phyloP scores from a whole-genome alignment of 2,888 invertebrate species.

The Polyploca ridens region DNA sequence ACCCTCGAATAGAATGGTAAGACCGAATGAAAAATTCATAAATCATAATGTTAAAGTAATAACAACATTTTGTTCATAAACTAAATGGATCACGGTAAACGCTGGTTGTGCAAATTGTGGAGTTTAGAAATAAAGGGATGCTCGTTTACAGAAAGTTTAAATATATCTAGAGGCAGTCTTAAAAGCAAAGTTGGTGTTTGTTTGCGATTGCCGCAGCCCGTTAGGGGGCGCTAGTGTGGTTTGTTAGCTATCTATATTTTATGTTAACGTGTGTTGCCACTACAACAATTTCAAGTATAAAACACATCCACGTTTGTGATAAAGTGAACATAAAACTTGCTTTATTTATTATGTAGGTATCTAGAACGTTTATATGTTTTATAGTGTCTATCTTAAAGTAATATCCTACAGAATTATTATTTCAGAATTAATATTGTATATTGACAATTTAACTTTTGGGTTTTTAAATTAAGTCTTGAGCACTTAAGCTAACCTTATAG shows the following conservation, averaged over 20 bases:
- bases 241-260: background rate
- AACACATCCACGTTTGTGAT: too few relatives aligned
- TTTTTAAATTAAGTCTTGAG: slow-evolving; percentile 46
- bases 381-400: background rate
- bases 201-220: slow-evolving; percentile 42
- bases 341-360: background rate
- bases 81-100: slow-evolving; percentile 30
- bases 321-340: too few relatives aligned
- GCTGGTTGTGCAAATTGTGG: slow-evolving; percentile 43
- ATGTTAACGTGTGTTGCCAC: background rate
- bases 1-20: slow-evolving; percentile 28
- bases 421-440: slow-evolving; percentile 28
- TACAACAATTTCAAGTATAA: background rate
- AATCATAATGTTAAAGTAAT: slow-evolving; percentile 29
- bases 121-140: slow-evolving; percentile 45
- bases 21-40: slow-evolving; percentile 36
- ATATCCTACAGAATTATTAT: slow-evolving; percentile 7
- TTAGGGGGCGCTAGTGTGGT: slow-evolving; percentile 18
- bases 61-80: slow-evolving; percentile 23
- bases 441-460: slow-evolving; percentile 35
- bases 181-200: slow-evolving; percentile 58
- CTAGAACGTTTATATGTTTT: background rate
- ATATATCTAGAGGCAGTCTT: slow-evolving; percentile 49
- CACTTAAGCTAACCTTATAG: slow-evolving; percentile 46
- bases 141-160: slow-evolving; percentile 49